A percentile compares a stretch with the other conserved stretches of the same genome.
These are phyloP conservation scores for Cnemophilus loriae DNA, from an alignment of 2,113 vertebrate species.

Conservation along the genomic window DNA sequence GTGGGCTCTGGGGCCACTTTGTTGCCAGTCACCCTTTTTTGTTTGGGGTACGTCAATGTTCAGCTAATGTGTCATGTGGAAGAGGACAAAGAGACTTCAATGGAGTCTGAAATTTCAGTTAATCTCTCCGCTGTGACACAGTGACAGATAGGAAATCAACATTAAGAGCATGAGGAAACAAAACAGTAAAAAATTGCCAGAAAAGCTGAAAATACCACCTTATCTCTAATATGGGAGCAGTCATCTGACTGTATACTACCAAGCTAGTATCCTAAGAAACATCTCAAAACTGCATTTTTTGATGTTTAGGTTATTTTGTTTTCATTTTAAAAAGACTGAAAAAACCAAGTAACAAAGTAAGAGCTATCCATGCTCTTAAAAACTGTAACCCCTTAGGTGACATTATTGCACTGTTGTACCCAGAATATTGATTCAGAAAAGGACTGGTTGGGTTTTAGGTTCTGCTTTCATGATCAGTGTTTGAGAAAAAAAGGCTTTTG, in stretches of 20 bases:
- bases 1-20: not conserved
- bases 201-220: not conserved
- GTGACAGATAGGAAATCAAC: not conserved
- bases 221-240: not conserved
- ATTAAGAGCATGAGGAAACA: not conserved
- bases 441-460: not conserved
- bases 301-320: not conserved
- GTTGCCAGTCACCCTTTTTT: not conserved
- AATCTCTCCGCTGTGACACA: not conserved
- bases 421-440: not conserved
- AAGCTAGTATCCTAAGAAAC: not conserved
- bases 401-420: not conserved
- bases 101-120: not conserved
- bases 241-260: not conserved
- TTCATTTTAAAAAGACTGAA: not conserved
- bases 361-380: not conserved
- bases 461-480: not conserved
- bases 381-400: not conserved
- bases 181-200: not conserved
- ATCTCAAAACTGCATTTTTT: not conserved
- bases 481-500: slow-evolving; percentile 1
- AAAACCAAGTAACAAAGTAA: not conserved
- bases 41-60: not conserved
- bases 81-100: not conserved
- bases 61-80: not conserved